These are phyloP conservation scores for Tragelaphus imberbis DNA, from an alignment of 2,113 vertebrate species.

Conservation along the genomic window DNA sequence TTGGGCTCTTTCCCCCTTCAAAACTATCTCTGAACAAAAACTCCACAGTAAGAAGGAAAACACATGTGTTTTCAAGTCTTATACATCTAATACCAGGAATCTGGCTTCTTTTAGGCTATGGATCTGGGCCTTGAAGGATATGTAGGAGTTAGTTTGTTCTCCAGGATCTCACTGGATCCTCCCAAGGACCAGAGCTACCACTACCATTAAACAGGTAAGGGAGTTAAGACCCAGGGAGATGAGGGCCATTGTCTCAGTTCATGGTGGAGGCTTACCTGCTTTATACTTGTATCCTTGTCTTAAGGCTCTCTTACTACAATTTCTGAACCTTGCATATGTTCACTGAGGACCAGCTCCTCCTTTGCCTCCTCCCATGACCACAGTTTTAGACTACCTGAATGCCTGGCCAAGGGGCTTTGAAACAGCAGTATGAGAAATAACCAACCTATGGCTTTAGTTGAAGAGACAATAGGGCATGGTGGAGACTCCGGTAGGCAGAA, in stretches of 20 bases:
- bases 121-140: neutral
- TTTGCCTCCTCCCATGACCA: neutral
- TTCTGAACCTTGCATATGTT: neutral
- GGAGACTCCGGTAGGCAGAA: rapidly evolving
- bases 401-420: neutral
- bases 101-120: neutral
- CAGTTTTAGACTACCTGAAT: neutral
- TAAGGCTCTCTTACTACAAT: neutral
- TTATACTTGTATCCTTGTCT: neutral
- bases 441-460: neutral
- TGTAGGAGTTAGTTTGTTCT: neutral
- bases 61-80: neutral
- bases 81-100: neutral
- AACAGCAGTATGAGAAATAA: neutral
- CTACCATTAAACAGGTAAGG: neutral
- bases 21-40: conserved; percentile 16
- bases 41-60: neutral
- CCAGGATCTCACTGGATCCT: neutral
- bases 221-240: neutral
- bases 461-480: neutral
- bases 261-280: neutral
- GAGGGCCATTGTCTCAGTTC: neutral
- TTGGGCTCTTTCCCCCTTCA: neutral
- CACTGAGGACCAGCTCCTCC: neutral
- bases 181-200: neutral